These are phyloP conservation scores for Armadillidium nasatum DNA, from an alignment of 1,140 invertebrate species.

Conservation along the genomic window DNA sequence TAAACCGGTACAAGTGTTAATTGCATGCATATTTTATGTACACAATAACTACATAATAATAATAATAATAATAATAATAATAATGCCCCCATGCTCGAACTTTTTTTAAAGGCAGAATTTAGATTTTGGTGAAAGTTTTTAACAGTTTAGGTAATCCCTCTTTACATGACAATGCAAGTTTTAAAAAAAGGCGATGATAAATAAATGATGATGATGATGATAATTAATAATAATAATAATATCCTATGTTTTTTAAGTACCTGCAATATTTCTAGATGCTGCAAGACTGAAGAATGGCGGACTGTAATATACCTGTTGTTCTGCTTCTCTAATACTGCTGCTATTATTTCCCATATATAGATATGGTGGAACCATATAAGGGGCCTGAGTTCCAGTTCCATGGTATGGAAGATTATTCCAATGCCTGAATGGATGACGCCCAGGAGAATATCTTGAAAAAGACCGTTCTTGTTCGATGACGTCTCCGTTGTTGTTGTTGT, in stretches of 20 bases:
- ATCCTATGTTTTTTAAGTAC: conserved; percentile 7
- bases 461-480: neutral
- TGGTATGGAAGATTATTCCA: conserved; percentile 12
- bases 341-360: conserved; percentile 13
- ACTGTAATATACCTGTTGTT: conserved; percentile 32
- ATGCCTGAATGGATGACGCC: neutral
- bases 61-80: no score
- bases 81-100: no score
- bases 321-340: conserved; percentile 31
- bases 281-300: conserved; percentile 32
- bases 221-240: no score
- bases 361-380: neutral
- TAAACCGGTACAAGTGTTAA: no score
- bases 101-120: no score
- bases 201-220: no score
- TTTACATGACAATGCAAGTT: no score
- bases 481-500: neutral
- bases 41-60: no score
- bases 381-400: conserved; percentile 14
- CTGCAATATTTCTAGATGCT: conserved; percentile 19
- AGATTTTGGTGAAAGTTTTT: no score
- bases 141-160: no score
- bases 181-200: no score
- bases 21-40: no score
- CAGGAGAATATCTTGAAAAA: neutral